These are phyloP conservation scores for Sinocyclocheilus maitianheensis DNA, from an alignment of 2,113 vertebrate species.

Conservation along the genomic window DNA sequence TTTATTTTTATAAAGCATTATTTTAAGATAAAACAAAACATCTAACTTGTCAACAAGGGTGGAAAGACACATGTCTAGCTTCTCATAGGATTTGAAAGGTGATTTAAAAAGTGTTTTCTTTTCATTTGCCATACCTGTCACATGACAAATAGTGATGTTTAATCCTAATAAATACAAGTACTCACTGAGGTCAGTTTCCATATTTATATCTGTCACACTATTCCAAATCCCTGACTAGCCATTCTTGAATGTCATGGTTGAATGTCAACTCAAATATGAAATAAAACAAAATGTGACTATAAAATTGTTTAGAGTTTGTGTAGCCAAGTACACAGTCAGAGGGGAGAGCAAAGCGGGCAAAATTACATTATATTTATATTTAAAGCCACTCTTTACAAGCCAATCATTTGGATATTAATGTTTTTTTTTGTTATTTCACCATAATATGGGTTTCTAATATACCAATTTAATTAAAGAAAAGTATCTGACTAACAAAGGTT, in stretches of 20 bases:
- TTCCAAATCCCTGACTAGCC: constrained; percentile 15
- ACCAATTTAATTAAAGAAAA: neutral
- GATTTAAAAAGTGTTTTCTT: neutral
- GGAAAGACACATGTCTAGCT: neutral
- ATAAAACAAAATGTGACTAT: constrained; percentile 12
- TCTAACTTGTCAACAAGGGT: neutral
- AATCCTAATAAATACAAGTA: neutral
- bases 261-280: constrained; percentile 34
- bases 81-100: neutral
- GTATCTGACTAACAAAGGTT: neutral
- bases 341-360: neutral
- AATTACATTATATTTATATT: neutral
- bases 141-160: neutral
- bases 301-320: neutral
- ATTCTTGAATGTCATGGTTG: constrained; percentile 4
- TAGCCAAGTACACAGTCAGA: constrained; percentile 19
- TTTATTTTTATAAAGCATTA: constrained; percentile 2
- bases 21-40: neutral
- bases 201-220: neutral
- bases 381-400: neutral
- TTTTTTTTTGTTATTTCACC: neutral
- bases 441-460: neutral
- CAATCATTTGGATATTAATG: neutral
- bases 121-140: neutral
- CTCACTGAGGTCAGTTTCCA: neutral